These are phyloP conservation scores for Acipenser oxyrinchus DNA, from an alignment of 2,797 vertebrate genomes.

Conservation along the genomic window DNA sequence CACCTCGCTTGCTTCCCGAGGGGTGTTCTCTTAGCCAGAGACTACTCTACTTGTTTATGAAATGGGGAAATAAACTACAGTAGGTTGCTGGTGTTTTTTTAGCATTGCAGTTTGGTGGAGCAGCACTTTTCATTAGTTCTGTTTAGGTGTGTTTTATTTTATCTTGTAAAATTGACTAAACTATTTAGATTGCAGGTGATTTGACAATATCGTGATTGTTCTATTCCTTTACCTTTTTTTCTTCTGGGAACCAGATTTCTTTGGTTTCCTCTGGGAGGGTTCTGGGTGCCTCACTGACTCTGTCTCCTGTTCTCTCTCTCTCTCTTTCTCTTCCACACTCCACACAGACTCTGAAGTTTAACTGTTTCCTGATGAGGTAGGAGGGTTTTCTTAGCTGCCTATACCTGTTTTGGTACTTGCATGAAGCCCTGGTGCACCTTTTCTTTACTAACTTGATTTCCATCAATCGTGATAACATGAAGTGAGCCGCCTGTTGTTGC, in stretches of 20 bases:
- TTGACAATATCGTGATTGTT: too few relatives aligned
- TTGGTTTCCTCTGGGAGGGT: too few relatives aligned
- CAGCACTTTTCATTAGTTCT: too few relatives aligned
- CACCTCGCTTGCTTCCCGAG: not conserved
- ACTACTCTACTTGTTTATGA: too few relatives aligned
- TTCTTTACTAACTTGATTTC: slow-evolving; percentile 6
- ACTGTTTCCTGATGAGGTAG: slow-evolving; percentile 72
- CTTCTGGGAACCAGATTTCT: too few relatives aligned
- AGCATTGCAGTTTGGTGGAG: too few relatives aligned
- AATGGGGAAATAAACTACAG: too few relatives aligned
- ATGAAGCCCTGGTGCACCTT: not conserved
- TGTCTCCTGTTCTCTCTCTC: slow-evolving; percentile 10
- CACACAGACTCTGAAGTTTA: slow-evolving; percentile 65
- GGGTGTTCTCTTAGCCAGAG: slow-evolving; percentile 6
- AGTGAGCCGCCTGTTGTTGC: not conserved
- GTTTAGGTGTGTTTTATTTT: too few relatives aligned
- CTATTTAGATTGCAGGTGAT: too few relatives aligned
- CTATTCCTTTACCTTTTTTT: too few relatives aligned
- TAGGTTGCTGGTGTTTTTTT: too few relatives aligned
- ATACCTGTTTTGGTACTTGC: not conserved
- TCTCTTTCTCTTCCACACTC: slow-evolving; percentile 10
- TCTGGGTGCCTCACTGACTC: slow-evolving; percentile 9
- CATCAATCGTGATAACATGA: not conserved
- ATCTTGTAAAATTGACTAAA: too few relatives aligned
- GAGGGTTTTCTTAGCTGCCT: slow-evolving; percentile 26